phyloP scores from a whole-genome alignment of 2,888 invertebrate genomes.

The Ophonus ardosiacus region DNA sequence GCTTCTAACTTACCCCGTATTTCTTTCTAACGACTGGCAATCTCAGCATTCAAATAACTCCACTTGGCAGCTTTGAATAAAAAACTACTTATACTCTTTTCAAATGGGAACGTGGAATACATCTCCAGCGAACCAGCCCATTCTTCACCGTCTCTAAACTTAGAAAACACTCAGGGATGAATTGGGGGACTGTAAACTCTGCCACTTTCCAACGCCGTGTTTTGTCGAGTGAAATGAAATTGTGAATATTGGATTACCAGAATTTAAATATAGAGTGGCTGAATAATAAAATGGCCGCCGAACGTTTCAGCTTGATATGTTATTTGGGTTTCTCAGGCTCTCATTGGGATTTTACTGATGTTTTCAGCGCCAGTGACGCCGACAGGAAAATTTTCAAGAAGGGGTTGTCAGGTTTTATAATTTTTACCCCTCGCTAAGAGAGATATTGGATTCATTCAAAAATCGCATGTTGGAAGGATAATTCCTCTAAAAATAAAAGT shows the following conservation, averaged over 20 bases:
- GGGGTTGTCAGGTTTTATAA: background rate
- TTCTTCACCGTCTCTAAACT: constrained; percentile 68
- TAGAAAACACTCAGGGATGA: background rate
- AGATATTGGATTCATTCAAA: no score
- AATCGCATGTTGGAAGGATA: no score
- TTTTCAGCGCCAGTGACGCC: constrained; percentile 6
- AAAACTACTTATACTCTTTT: constrained; percentile 72
- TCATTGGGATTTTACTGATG: constrained; percentile 40
- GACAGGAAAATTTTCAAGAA: background rate
- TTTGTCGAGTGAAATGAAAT: constrained; percentile 73
- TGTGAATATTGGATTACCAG: constrained; percentile 75
- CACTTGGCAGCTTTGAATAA: constrained; percentile 70
- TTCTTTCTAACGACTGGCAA: constrained; percentile 41
- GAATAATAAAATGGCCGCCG: constrained; percentile 66
- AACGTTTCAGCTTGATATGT: constrained; percentile 43
- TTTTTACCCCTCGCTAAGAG: no score
- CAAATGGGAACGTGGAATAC: constrained; percentile 71
- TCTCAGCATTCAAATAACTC: constrained; percentile 54
- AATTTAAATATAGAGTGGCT: constrained; percentile 77
- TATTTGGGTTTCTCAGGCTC: constrained; percentile 54
- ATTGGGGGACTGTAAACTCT: constrained; percentile 15
- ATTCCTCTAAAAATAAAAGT: no score
- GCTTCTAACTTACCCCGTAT: constrained; percentile 33
- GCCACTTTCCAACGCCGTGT: constrained; percentile 60
- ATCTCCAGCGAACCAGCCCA: constrained; percentile 71